Conservation (phyloP, 2,888 invertebrate genomes). For the Ochropleura plecta region DNA sequence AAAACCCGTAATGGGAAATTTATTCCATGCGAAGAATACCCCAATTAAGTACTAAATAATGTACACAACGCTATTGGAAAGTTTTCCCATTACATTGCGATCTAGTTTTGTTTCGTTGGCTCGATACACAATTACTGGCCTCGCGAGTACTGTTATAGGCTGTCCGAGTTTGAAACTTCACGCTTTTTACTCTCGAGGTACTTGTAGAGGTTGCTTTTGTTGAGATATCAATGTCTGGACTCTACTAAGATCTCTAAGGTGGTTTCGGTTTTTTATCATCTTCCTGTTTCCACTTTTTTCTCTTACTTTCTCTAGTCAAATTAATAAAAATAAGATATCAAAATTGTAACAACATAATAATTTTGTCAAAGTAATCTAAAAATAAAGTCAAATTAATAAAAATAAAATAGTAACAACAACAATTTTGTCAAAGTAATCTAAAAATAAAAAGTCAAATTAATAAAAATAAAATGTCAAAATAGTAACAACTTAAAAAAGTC, state of each 20-base stretch:
- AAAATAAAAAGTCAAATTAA: too few relatives aligned
- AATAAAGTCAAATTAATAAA: too few relatives aligned
- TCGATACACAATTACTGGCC: constrained; percentile 43
- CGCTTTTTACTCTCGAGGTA: constrained; percentile 2
- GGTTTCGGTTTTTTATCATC: neutral
- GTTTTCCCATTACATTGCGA: constrained; percentile 43
- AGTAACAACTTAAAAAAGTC: too few relatives aligned
- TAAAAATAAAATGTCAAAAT: too few relatives aligned
- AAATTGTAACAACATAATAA: too few relatives aligned
- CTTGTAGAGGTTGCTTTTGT: neutral
- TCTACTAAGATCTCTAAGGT: neutral
- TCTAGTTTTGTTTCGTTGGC: constrained; percentile 37
- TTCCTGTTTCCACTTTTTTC: too few relatives aligned
- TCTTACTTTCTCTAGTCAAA: too few relatives aligned
- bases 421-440: too few relatives aligned
- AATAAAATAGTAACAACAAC: too few relatives aligned
- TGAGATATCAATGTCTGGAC: neutral
- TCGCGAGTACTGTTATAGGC: constrained; percentile 4
- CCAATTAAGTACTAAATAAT: constrained; percentile 38
- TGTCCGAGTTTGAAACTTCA: constrained; percentile 27
- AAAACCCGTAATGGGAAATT: neutral
- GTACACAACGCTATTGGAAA: constrained; percentile 19
- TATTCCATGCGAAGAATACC: constrained; percentile 12
- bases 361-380: too few relatives aligned
- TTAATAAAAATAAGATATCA: too few relatives aligned